Evolutionary conservation across 1,140 invertebrate species (phyloP).

Genomic region (Tribolium madens): DNA sequence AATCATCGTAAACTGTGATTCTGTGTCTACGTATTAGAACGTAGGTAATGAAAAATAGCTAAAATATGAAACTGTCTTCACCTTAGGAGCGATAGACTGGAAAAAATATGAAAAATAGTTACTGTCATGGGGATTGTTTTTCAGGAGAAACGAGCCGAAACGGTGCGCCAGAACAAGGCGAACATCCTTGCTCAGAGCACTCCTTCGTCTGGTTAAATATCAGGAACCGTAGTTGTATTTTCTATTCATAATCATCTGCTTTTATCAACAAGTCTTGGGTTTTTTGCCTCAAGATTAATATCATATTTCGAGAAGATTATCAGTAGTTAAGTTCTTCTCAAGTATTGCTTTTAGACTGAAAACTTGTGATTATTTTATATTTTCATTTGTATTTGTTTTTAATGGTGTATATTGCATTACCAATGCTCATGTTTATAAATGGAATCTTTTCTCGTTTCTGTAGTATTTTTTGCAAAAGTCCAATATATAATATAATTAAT

Average conservation of each 20-base stretch:
- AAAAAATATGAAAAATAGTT: neutral
- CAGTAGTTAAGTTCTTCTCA: slow-evolving; percentile 51
- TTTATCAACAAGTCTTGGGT: slow-evolving; percentile 39
- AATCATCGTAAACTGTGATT: too few species aligned
- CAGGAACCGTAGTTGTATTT: slow-evolving; percentile 41
- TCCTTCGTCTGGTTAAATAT: slow-evolving; percentile 72
- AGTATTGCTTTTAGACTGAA: slow-evolving; percentile 59
- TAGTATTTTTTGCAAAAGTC: slow-evolving; percentile 7
- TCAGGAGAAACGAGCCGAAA: slow-evolving; percentile 85
- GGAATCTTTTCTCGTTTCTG: slow-evolving; percentile 21
- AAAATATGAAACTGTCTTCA: too few species aligned
- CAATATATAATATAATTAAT: slow-evolving; percentile 33
- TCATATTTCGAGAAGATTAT: slow-evolving; percentile 53
- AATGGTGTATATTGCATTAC: slow-evolving; percentile 48
- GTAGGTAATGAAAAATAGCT: too few species aligned
- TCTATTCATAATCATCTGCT: slow-evolving; percentile 43
- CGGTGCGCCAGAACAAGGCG: slow-evolving; percentile 88
- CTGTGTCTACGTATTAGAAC: too few species aligned
- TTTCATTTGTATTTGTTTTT: slow-evolving; percentile 46
- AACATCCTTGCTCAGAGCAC: slow-evolving; percentile 69
- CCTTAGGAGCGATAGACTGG: neutral
- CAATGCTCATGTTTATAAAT: slow-evolving; percentile 44
- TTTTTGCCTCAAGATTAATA: slow-evolving; percentile 44
- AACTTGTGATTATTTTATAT: slow-evolving; percentile 51
- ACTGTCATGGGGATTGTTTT: slow-evolving; percentile 60